Evolutionary conservation across 2,797 vertebrate genomes (phyloP).

Genomic region (Odontamblyopus rebecca): DNA sequence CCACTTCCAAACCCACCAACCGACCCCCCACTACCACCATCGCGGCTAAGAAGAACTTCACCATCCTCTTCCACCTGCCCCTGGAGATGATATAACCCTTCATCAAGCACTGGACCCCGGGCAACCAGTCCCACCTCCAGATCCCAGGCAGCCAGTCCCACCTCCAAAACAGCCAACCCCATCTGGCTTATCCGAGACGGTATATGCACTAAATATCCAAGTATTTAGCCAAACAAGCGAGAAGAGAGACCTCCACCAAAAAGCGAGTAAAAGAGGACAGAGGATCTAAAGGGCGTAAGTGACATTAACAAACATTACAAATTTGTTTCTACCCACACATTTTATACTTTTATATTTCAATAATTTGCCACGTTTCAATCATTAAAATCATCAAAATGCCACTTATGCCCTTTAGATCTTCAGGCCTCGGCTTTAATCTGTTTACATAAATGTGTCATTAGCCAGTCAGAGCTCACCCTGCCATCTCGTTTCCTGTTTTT

Average conservation of each 20-base stretch:
- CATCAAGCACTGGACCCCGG: too few relatives aligned
- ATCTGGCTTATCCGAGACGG: not conserved
- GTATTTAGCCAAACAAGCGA: not conserved
- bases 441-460: not conserved
- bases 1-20: too few relatives aligned
- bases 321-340: too few relatives aligned
- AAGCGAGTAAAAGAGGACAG: not conserved
- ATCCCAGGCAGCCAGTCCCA: not conserved
- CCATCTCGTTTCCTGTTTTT: not conserved
- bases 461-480: conserved; percentile 6
- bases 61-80: too few relatives aligned
- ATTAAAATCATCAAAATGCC: not conserved
- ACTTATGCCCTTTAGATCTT: not conserved
- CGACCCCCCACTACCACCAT: too few relatives aligned
- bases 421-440: not conserved
- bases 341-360: too few relatives aligned
- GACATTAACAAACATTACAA: not conserved
- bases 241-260: not conserved
- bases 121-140: too few relatives aligned
- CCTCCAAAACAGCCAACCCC: not conserved
- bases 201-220: not conserved
- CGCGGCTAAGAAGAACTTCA: too few relatives aligned
- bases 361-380: not conserved
- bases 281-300: not conserved
- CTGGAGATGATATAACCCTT: too few relatives aligned